Conservation (phyloP, 2,888 invertebrate species). For the Caenorhabditis sp. region DNA sequence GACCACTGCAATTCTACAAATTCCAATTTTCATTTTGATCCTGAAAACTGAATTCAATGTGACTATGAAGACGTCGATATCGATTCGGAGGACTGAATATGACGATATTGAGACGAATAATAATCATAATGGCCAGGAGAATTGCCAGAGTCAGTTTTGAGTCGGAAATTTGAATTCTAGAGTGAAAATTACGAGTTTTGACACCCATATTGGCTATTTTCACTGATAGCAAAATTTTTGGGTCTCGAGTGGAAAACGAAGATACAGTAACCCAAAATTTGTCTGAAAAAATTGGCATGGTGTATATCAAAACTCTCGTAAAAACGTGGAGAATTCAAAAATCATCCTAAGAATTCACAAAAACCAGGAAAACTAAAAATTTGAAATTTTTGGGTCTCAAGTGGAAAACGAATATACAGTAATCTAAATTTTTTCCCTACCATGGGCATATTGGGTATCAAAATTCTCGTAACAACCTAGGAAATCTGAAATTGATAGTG, state of each 20-base stretch:
- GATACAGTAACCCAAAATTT: neutral
- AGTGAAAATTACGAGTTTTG: neutral
- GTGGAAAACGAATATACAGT: neutral
- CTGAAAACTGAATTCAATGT: constrained; percentile 42
- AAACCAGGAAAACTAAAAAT: neutral
- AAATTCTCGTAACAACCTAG: too few relatives aligned
- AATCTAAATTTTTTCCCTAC: neutral
- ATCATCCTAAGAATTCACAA: neutral
- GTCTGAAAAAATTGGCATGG: neutral
- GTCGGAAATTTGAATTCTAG: constrained; percentile 1
- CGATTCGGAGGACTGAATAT: constrained; percentile 55
- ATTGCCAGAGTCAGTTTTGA: constrained; percentile 37
- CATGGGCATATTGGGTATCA: neutral
- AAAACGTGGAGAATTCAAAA: neutral
- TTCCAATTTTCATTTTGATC: constrained; percentile 32
- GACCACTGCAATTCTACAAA: constrained; percentile 38
- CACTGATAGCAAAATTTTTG: too few relatives aligned
- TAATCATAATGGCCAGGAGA: constrained; percentile 27
- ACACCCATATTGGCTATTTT: neutral
- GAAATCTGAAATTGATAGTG: neutral
- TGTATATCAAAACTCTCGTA: neutral
- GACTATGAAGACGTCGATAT: constrained; percentile 50
- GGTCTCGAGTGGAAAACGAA: too few relatives aligned
- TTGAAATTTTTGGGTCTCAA: too few relatives aligned
- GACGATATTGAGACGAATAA: constrained; percentile 53